phyloP scores from a whole-genome alignment of 1,140 invertebrate species.

The Drosophila ficusphila region DNA sequence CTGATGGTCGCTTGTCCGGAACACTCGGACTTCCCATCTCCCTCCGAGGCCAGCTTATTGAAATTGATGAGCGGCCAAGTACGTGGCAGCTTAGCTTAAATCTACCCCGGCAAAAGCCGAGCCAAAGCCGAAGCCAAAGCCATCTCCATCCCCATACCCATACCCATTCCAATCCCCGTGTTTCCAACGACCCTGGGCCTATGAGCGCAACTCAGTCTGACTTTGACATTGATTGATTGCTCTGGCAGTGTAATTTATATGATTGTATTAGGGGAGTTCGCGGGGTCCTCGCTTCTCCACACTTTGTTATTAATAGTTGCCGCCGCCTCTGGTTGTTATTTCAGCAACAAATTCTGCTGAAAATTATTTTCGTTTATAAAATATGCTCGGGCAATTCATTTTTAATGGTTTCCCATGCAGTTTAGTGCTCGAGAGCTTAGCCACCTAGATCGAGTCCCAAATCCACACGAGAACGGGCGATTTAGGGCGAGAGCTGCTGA shows the following conservation, averaged over 20 bases:
- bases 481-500: slow-evolving; percentile 12
- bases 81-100: slow-evolving; percentile 78
- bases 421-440: slow-evolving; percentile 18
- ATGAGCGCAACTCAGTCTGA: slow-evolving; percentile 60
- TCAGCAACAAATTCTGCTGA: slow-evolving; percentile 62
- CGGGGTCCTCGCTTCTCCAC: slow-evolving; percentile 15
- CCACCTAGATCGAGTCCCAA: slow-evolving; percentile 31
- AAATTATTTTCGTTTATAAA: slow-evolving; percentile 66
- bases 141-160: slow-evolving; percentile 2
- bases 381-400: slow-evolving; percentile 70
- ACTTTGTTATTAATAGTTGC: slow-evolving; percentile 71
- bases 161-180: not conserved
- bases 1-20: slow-evolving; percentile 44
- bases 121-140: slow-evolving; percentile 5
- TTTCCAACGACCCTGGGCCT: slow-evolving; percentile 44
- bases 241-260: slow-evolving; percentile 76
- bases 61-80: slow-evolving; percentile 80
- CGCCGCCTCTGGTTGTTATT: slow-evolving; percentile 65
- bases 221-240: slow-evolving; percentile 80
- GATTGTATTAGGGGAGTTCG: slow-evolving; percentile 67
- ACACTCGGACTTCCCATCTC: not conserved
- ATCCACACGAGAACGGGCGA: slow-evolving; percentile 26
- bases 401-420: slow-evolving; percentile 64
- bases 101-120: slow-evolving; percentile 40
- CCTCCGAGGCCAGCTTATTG: slow-evolving; percentile 56